Base-by-base conservation (phyloP, 1,140 invertebrate species). In the Asobara japonica region DNA sequence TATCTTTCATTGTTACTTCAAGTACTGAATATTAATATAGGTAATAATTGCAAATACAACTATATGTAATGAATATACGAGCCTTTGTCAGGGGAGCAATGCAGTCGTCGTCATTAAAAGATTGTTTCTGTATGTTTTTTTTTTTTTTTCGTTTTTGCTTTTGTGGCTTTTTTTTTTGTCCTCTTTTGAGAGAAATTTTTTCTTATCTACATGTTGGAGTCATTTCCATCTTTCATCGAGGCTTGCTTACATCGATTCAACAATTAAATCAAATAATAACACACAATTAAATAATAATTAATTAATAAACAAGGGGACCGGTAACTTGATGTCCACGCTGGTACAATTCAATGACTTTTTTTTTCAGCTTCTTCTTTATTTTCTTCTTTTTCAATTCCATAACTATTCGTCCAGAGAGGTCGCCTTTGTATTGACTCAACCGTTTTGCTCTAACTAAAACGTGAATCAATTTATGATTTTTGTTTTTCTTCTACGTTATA, bases 31-130 rank as follows among this genome's bases (percentile, higher is more conserved):
- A 80, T 30, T 80, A 80, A 79, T 82, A 80, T 81, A 80, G 75
- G 75, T 80, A 83, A 81, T 85, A 83, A 83, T 82, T 81, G 75
- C 75, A 82, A 82, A 82, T 83, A 82, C 77, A 82, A 82, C 79
- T 83, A 82, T 80, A 62, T 79, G 66, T 83, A 82, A 79, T 81
- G 78, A 81, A 81, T 82, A 82, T 83, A 82, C 79, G 78, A 85
- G 82, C 80, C 76, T 85, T 85, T 81, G 79, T 83, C 77, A 80
- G 70, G 78, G 78, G 80, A 81, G 76, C 74, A 80, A 82, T 79
- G 77, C 78, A 82, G 80, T 82, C 79, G 80, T 82, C 80, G 65
- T 82, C 77, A 76, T 81, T 82, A 81, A 79, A 80, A 77, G 65
- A 76, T 69, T 33, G 27, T 78, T 72, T 75, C 71, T 72, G 66